Base-by-base conservation (phyloP, 2,113 vertebrate species). In the Echinops telfairi region DNA sequence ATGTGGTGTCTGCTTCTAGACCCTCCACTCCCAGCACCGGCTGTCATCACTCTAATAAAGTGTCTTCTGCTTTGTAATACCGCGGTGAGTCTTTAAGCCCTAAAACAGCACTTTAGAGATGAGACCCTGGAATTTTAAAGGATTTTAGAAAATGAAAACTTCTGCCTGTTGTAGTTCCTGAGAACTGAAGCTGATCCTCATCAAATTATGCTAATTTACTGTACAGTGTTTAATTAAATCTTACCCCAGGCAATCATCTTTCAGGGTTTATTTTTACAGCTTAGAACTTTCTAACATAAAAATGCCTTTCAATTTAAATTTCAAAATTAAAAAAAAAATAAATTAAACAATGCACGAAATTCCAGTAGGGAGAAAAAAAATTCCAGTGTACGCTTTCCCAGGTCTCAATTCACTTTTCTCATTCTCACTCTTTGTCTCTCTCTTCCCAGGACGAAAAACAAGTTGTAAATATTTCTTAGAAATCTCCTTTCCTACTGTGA, bases 191-290 rank as follows among this genome's bases (percentile, higher is more conserved):
- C 38, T 76, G 96, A 6, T 95, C 93, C 62, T 96, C 85, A 93
- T 89, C 96, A 96, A 95, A 83, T 96, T 97, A 93, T 95, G 47
- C 96, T 96, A 93, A 97, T 96, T 97, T 97, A 95, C 92, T 97
- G 66, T 95, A 96, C 78, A 89, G 70, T 73, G 0, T 31, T 96
- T 98, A 92, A 95, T 90, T 96, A 98, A 98, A 89, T 83, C 93
- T 88, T 94, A 96, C 83, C 33, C 22, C 66, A 93, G 95, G 96
- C 96, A 96, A 95, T 96, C 93, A 53, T 89, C 68, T 92, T 96
- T 77, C 83, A 68, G 79, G 15, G 89, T 92, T 84, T 97, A 88
- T 96, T 96, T 97, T 95, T 92, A 83, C 77, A 86, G 96, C 96
- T 97, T 97, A 29, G 77, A 94, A 97, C 94, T 97, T 93, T 77